Evolutionary conservation across 2,888 invertebrate species (phyloP).

Genomic region (Chymomyza caudatula): DNA sequence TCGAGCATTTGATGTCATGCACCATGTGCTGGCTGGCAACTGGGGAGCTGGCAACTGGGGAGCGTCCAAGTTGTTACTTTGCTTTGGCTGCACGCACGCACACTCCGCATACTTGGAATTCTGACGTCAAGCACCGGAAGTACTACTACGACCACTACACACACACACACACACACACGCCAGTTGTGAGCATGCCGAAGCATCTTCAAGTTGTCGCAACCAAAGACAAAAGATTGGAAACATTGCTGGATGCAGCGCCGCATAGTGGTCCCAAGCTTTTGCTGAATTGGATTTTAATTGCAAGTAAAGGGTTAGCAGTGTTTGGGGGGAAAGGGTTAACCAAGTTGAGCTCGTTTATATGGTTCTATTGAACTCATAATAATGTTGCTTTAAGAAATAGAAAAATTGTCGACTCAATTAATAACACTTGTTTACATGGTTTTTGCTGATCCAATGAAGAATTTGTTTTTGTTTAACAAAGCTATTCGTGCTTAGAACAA

Average conservation of each 20-base stretch:
- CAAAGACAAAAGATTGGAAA: conserved; percentile 49
- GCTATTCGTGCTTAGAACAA: too few relatives aligned
- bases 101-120: conserved; percentile 49
- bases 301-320: not conserved
- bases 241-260: not conserved
- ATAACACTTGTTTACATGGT: too few relatives aligned
- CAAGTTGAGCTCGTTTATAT: too few relatives aligned
- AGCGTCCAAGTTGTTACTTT: conserved; percentile 15
- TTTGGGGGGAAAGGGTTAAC: not conserved
- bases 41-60: not conserved
- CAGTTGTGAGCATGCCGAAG: not conserved
- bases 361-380: too few relatives aligned
- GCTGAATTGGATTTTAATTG: not conserved
- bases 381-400: too few relatives aligned
- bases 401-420: too few relatives aligned
- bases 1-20: not conserved
- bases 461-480: too few relatives aligned
- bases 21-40: not conserved
- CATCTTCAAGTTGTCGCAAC: conserved; percentile 20
- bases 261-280: not conserved
- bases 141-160: not conserved
- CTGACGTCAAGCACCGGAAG: conserved; percentile 46
- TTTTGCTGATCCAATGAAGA: too few relatives aligned
- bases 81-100: conserved; percentile 20
- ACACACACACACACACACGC: not conserved